Evolutionary conservation across 2,797 vertebrate genomes (phyloP), one percentile per base, ranked within the genome.

Genomic region (Hydrolagus colliei): DNA sequence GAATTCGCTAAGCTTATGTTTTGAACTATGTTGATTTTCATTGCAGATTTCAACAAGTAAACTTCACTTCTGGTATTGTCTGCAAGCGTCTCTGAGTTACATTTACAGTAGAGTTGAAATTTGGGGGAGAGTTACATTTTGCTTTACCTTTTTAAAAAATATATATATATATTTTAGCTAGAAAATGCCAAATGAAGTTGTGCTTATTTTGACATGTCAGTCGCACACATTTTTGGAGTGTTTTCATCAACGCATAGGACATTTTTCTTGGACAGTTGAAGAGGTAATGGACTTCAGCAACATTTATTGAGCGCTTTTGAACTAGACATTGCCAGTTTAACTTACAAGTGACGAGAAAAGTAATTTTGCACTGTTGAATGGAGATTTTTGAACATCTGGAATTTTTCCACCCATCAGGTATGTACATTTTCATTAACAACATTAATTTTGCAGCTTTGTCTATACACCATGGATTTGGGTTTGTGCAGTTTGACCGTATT

Each of bases 391-490:
- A 84, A 84, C 79, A 84, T 84, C 79, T 84, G 79, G 79, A 84
- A 84, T 84, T 84, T 80, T 84, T 84, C 79, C 79, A 84, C 52
- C 79, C 79, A 32, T 12, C 79, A 84, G 79, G 79, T 84, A 84
- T 84, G 79, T 84, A 84, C 79, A 84, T 84, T 84, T 84, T 84
- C 79, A 84, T 84, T 84, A 84, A 84, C 79, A 84, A 84, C 79
- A 84, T 84, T 84, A 84, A 84, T 92, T 93, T 96, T 95, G 86
- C 94, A 96, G 96, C 94, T 91, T 91, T 96, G 89, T 93, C 94
- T 94, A 92, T 96, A 93, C 97, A 96, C 94, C 95, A 92, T 91
- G 95, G 94, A 90, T 94, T 92, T 92, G 96, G 95, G 94, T 96
- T 96, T 94, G 94, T 97, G 93, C 95, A 96, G 92, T 97, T 94